phyloP scores from a whole-genome alignment of 92 coral and sea anemone species.

The Phenganax subtilis region DNA sequence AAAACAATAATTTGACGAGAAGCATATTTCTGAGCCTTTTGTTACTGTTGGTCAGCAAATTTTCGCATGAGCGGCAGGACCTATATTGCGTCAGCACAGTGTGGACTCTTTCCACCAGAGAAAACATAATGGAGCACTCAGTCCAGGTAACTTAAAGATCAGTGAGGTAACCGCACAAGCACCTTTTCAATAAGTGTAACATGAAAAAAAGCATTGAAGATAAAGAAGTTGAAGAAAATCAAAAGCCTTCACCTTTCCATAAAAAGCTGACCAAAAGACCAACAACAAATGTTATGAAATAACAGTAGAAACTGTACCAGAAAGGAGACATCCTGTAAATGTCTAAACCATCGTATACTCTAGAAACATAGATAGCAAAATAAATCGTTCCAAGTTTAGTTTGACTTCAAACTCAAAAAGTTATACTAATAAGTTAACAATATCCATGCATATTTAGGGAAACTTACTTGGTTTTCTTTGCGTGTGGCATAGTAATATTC shows the following conservation, averaged over 20 bases:
- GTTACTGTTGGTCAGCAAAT: too few relatives aligned
- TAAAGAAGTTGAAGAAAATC: too few relatives aligned
- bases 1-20: too few relatives aligned
- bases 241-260: slow-evolving; percentile 61
- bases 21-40: too few relatives aligned
- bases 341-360: slow-evolving; percentile 69
- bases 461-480: slow-evolving; percentile 9
- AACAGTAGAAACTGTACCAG: slow-evolving; percentile 91
- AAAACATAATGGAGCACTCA: too few relatives aligned
- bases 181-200: not conserved
- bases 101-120: too few relatives aligned
- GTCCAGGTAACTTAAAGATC: too few relatives aligned
- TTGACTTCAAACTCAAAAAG: not conserved
- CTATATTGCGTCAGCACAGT: too few relatives aligned
- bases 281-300: slow-evolving; percentile 59
- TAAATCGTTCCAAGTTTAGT: not conserved
- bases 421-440: not conserved
- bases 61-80: too few relatives aligned
- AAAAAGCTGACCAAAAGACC: slow-evolving; percentile 73
- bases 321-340: slow-evolving; percentile 75
- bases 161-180: not conserved
- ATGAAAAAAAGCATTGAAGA: too few relatives aligned
- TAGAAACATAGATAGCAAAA: slow-evolving; percentile 5
- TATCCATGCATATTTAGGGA: not conserved
- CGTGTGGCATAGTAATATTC: slow-evolving; percentile 21